phyloP scores from a whole-genome alignment of 2,888 invertebrate genomes.

The Himalopsyche japonica region DNA sequence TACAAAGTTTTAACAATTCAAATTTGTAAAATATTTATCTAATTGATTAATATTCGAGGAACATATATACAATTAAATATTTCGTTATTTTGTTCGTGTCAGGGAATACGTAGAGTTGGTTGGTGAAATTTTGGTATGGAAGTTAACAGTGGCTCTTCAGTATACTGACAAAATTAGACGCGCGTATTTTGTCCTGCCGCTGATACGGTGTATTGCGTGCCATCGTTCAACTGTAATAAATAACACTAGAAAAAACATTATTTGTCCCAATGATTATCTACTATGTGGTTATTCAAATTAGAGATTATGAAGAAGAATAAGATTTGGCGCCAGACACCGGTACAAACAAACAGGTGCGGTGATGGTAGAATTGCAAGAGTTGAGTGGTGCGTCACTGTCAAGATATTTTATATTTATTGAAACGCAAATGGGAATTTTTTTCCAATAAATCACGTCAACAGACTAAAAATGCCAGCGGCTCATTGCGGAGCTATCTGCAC shows the following conservation, averaged over 20 bases:
- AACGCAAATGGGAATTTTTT: not conserved
- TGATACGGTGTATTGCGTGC: too few species aligned
- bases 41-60: too few species aligned
- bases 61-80: too few species aligned
- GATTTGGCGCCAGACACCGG: conserved; percentile 16
- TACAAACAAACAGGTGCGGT: not conserved
- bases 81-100: too few species aligned
- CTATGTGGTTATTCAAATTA: conserved; percentile 30
- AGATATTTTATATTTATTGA: not conserved
- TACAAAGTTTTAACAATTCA: too few species aligned
- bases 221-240: not conserved
- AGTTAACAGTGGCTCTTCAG: too few species aligned
- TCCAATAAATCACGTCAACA: not conserved
- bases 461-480: not conserved
- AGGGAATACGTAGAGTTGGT: too few species aligned
- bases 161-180: too few species aligned
- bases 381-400: not conserved
- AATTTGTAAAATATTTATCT: too few species aligned
- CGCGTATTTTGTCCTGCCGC: too few species aligned
- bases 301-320: conserved; percentile 23
- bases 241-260: not conserved
- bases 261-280: not conserved
- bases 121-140: too few species aligned
- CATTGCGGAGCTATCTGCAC: not conserved
- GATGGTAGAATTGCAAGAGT: not conserved